These are phyloP conservation scores for Pedicia rivosa DNA, from an alignment of 2,888 invertebrate species.

Conservation along the genomic window DNA sequence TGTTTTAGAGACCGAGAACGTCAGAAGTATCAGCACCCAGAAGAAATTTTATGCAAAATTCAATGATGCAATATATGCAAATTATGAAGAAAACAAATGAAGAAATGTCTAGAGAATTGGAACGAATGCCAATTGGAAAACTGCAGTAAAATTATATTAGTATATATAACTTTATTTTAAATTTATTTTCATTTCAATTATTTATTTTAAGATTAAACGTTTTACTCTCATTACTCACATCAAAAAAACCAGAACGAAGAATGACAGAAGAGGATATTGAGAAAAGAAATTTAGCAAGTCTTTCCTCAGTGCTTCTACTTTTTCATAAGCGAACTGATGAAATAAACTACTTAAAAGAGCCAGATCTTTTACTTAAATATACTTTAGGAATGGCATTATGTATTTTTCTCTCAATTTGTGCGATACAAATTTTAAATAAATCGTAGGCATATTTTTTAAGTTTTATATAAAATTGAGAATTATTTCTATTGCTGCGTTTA, in stretches of 20 bases:
- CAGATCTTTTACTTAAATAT: conserved; percentile 75
- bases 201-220: not conserved
- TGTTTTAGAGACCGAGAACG: conserved; percentile 7
- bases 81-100: conserved; percentile 35
- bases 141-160: conserved; percentile 54
- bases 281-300: conserved; percentile 9
- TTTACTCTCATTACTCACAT: not conserved
- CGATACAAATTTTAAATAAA: conserved; percentile 43
- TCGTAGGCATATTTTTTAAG: conserved; percentile 19
- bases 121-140: conserved; percentile 71
- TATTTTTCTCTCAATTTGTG: conserved; percentile 39
- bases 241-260: conserved; percentile 14
- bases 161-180: no score
- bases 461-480: no score
- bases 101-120: conserved; percentile 65
- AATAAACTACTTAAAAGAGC: conserved; percentile 50
- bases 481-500: conserved; percentile 10
- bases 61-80: conserved; percentile 29
- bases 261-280: conserved; percentile 27
- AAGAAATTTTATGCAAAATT: conserved; percentile 30
- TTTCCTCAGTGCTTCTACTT: conserved; percentile 39
- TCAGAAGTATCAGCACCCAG: conserved; percentile 2
- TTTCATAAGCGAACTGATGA: conserved; percentile 46
- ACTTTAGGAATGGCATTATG: conserved; percentile 46
- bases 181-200: no score